phyloP scores from a whole-genome alignment of 2,113 vertebrate genomes.

The Empidonax traillii region DNA sequence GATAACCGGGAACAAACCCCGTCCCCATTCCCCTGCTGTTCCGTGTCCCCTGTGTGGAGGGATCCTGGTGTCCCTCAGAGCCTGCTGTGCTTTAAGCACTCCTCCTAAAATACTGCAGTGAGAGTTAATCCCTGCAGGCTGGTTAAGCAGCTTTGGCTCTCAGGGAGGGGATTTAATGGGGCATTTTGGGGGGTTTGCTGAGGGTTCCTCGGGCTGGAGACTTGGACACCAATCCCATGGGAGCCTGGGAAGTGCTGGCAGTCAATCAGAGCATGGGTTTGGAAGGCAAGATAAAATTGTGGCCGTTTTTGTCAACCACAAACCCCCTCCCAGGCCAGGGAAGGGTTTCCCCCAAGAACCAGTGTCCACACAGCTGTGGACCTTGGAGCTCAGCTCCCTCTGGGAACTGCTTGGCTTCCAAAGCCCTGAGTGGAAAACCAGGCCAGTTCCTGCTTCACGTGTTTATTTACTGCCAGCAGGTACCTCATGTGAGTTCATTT shows the following conservation, averaged over 20 bases:
- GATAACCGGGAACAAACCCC: background rate
- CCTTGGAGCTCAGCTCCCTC: background rate
- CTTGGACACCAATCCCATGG: background rate
- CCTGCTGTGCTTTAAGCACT: background rate
- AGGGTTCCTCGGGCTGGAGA: background rate
- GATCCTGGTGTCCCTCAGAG: background rate
- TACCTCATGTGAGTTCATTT: background rate
- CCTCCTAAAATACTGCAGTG: background rate
- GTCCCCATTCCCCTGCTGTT: background rate
- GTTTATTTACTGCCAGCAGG: background rate
- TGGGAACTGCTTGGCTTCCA: background rate
- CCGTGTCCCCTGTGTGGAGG: no score
- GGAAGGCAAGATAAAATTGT: background rate
- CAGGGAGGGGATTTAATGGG: background rate
- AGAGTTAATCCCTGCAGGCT: background rate
- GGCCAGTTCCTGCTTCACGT: background rate
- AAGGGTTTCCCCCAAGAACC: background rate
- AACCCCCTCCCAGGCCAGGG: background rate
- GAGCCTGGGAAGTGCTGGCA: rapidly evolving
- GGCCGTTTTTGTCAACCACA: background rate
- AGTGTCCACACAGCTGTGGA: rapidly evolving
- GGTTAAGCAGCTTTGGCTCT: background rate
- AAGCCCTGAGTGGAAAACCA: background rate
- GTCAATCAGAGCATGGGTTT: rapidly evolving
- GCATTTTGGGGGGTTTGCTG: background rate